phyloP scores from a whole-genome alignment of 2,888 invertebrate genomes.

The Pandemis corylana region DNA sequence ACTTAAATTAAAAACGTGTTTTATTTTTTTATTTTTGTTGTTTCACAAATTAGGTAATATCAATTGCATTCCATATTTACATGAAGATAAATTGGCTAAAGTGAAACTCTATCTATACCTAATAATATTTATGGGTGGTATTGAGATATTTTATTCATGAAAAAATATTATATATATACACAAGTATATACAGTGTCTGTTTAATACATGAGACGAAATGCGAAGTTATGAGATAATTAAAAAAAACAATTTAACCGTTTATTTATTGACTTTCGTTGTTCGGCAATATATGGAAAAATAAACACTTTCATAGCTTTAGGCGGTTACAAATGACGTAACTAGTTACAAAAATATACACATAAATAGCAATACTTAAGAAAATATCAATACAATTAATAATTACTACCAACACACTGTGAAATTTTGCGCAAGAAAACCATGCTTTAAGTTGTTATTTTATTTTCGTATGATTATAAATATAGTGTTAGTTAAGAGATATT shows the following conservation, averaged over 20 bases:
- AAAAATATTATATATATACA: too few relatives aligned
- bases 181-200: too few relatives aligned
- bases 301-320: too few relatives aligned
- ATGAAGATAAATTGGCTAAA: not conserved
- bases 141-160: too few relatives aligned
- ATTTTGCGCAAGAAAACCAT: slow-evolving; percentile 9
- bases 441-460: slow-evolving; percentile 12
- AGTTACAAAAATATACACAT: slow-evolving; percentile 14
- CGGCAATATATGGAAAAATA: too few relatives aligned
- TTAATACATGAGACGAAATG: too few relatives aligned
- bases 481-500: too few relatives aligned
- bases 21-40: not conserved
- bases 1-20: not conserved
- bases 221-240: too few relatives aligned
- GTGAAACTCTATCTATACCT: not conserved
- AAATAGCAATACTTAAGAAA: slow-evolving; percentile 24
- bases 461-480: not conserved
- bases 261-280: too few relatives aligned
- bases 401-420: not conserved
- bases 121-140: too few relatives aligned
- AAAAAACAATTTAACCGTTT: too few relatives aligned
- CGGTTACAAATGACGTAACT: not conserved
- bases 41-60: not conserved
- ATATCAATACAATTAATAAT: not conserved
- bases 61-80: not conserved